phyloP scores from a whole-genome alignment of 2,797 vertebrate species.

The Rhinogobio ventralis region DNA sequence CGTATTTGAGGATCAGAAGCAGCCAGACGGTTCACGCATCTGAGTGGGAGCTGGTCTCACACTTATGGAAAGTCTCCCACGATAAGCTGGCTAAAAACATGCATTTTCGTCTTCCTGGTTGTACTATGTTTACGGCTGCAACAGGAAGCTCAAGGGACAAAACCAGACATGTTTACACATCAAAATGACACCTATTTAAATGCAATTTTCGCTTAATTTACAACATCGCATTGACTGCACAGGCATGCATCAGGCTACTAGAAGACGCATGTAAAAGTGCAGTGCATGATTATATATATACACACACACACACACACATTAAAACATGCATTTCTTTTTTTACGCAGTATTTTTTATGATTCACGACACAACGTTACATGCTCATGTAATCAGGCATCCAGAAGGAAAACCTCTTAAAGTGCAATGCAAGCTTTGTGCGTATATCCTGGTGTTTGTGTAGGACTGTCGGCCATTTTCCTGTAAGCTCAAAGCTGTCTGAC shows the following conservation, averaged over 20 bases:
- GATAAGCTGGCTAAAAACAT: slow-evolving; percentile 1
- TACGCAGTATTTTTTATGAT: too few species aligned
- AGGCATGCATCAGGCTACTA: not conserved
- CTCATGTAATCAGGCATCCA: not conserved
- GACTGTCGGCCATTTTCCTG: slow-evolving; percentile 51
- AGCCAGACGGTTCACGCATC: slow-evolving; percentile 12
- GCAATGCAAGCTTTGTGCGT: not conserved
- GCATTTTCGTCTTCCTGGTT: not conserved
- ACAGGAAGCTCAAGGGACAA: not conserved
- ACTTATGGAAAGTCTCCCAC: slow-evolving; percentile 12
- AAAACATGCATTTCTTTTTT: not conserved
- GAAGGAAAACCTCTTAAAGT: not conserved
- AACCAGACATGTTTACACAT: not conserved
- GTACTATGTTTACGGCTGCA: not conserved
- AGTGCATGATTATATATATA: not conserved
- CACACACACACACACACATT: not conserved
- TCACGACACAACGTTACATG: not conserved
- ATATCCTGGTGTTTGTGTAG: slow-evolving; percentile 23
- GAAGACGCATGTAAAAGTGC: not conserved
- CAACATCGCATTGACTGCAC: not conserved
- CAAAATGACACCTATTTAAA: not conserved
- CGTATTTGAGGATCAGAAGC: slow-evolving; percentile 27
- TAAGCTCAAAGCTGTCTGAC: slow-evolving; percentile 19
- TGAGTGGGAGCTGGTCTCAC: slow-evolving; percentile 41
- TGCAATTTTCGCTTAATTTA: not conserved